Base-by-base conservation (phyloP, 2,888 invertebrate genomes). In the Xestia rhomboidea region DNA sequence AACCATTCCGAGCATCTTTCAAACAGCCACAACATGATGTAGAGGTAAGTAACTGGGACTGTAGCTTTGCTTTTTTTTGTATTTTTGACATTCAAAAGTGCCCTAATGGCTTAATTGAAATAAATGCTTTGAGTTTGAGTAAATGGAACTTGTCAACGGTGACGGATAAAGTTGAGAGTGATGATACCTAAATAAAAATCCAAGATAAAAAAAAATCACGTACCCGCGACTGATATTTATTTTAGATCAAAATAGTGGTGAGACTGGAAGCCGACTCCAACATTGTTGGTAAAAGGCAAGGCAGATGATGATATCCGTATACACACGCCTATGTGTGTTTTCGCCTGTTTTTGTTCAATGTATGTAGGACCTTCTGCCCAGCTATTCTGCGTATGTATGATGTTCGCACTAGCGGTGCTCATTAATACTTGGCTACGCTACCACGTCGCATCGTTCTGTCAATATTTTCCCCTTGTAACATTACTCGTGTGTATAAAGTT, bases 401-500 rank as follows among this genome's bases (percentile, higher is more conserved):
- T 64, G 68, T 64, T 76, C 34, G n/a, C 46, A 71, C 77, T 75
- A 64, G 63, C 27, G 11, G 7, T 49, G 68, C 78, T 85, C 84
- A 79, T 84, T 87, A 84, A 79, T 81, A 76, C 84, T 84, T 79
- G 54, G 68, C 63, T 74, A 60, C 66, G 66, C 24, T 72, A 60
- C 67, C 30, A 13, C 27, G 46, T 69, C 30, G 68, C 27, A 46
- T 67, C 30, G 68, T 57, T 51, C 57, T 69, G 77, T 80, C 76
- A 81, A 85, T 85, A 85, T 83, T 86, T 72, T 63, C 15, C 69
- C 21, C 60, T 49, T 54, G 66, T 73, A 70, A 70, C 38, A 77
- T 77, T 66, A 38, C 62, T 60, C 54, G 15, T 60, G 62, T 66
- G 57, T 34, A 51, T 10, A 73, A 81, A 74, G 46, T 73, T 81